A percentile compares a stretch with the other conserved stretches of the same genome.
Evolutionary conservation across 2,797 vertebrate species (phyloP).

Genomic region (Vipera ursinii): DNA sequence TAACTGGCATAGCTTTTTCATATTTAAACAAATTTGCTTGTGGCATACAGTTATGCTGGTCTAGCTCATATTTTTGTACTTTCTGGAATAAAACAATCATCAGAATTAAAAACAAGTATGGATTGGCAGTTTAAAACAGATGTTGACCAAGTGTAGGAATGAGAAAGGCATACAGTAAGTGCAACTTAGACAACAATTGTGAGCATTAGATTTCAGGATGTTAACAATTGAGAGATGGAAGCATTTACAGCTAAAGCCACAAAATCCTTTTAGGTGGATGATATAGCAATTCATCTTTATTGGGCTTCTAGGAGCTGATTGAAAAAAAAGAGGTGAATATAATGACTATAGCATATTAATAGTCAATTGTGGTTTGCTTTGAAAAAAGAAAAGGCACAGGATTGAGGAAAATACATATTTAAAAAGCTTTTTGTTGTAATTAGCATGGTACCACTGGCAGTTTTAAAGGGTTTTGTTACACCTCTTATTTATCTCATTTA

Average conservation of each 20-base stretch:
- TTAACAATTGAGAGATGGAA: conserved; percentile 24
- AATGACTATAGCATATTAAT: conserved; percentile 10
- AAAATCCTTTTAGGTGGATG: conserved; percentile 31
- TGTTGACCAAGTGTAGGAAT: conserved; percentile 7
- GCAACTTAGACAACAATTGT: conserved; percentile 19
- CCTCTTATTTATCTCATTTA: conserved; percentile 14
- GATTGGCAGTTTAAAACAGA: conserved; percentile 11
- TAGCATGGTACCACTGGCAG: not conserved
- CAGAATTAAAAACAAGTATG: not conserved
- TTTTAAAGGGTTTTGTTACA: conserved; percentile 12
- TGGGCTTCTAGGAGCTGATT: conserved; percentile 1
- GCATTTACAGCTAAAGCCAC: conserved; percentile 28
- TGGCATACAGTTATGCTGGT: not conserved
- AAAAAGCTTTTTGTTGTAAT: conserved; percentile 33
- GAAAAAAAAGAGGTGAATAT: not conserved
- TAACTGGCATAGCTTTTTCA: not conserved
- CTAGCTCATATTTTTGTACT: not conserved
- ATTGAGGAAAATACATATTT: conserved; percentile 1
- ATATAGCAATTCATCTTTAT: conserved; percentile 25
- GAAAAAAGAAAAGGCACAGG: conserved; percentile 20
- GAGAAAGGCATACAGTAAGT: conserved; percentile 11
- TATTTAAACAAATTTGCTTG: not conserved
- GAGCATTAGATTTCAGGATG: conserved; percentile 24
- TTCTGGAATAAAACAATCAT: not conserved
- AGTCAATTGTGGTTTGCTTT: conserved; percentile 23